phyloP scores from a whole-genome alignment of 2,888 invertebrate species.

The Stenichneumon culpator region DNA sequence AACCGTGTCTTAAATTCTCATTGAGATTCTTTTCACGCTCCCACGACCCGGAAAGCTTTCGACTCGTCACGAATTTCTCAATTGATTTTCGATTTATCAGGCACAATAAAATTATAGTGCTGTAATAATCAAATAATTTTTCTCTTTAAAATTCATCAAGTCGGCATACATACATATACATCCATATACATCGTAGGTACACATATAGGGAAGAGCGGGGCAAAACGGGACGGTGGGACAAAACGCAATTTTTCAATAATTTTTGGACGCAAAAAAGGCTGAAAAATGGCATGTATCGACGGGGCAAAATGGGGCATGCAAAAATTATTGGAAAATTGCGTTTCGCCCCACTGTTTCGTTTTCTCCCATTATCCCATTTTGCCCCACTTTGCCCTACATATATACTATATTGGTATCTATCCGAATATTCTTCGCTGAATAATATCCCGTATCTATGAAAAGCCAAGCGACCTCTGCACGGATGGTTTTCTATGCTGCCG shows the following conservation, averaged over 20 bases:
- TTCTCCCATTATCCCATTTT: no score
- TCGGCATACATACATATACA: slow-evolving; percentile 5
- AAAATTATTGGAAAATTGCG: no score
- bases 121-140: slow-evolving; percentile 39
- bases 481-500: slow-evolving; percentile 62
- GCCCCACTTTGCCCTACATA: no score
- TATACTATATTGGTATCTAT: not conserved
- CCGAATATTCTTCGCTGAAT: slow-evolving; percentile 52
- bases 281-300: no score
- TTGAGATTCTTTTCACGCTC: slow-evolving; percentile 1
- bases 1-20: not conserved
- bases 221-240: no score
- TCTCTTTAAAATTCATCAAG: not conserved
- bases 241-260: no score
- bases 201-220: no score
- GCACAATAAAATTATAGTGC: not conserved
- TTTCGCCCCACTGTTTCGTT: no score
- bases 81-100: not conserved
- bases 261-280: no score
- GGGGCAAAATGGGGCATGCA: no score
- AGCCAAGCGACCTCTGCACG: slow-evolving; percentile 53
- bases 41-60: not conserved
- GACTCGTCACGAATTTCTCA: not conserved
- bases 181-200: slow-evolving; percentile 1
- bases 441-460: slow-evolving; percentile 62